phyloP scores from a whole-genome alignment of 2,888 invertebrate species.

The Meloe dianella region DNA sequence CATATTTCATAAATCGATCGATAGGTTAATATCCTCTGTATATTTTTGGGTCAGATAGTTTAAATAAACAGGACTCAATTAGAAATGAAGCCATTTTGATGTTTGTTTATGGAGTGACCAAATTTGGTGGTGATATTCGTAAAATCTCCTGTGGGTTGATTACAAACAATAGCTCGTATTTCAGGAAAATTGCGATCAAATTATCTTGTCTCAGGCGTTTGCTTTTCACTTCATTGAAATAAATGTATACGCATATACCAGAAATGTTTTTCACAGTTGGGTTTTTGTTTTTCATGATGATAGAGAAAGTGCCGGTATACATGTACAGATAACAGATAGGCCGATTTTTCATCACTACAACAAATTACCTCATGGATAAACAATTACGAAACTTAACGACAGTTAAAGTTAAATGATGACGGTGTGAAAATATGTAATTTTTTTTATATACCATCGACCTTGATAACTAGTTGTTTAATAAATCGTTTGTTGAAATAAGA shows the following conservation, averaged over 20 bases:
- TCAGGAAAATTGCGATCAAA: conserved; percentile 56
- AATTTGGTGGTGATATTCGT: conserved; percentile 61
- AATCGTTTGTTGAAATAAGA: background rate
- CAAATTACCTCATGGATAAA: no score
- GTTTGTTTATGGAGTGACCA: conserved; percentile 61
- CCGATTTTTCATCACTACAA: no score
- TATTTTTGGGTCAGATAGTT: conserved; percentile 41
- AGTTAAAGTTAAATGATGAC: background rate
- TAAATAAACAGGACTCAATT: conserved; percentile 37
- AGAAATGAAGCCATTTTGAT: conserved; percentile 61
- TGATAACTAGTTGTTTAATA: no score
- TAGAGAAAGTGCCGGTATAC: background rate
- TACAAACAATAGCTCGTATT: conserved; percentile 58
- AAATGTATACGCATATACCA: conserved; percentile 30
- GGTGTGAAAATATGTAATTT: background rate
- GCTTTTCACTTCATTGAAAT: conserved; percentile 52
- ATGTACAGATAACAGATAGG: no score
- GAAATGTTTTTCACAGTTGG: conserved; percentile 26
- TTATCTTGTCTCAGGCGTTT: conserved; percentile 53
- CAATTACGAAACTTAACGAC: no score
- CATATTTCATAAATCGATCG: no score
- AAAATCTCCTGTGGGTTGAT: conserved; percentile 58
- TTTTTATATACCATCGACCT: no score
- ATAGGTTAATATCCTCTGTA: no score
- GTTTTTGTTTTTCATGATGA: background rate